phyloP scores from a whole-genome alignment of 1,140 invertebrate genomes.

The Patella vulgata region DNA sequence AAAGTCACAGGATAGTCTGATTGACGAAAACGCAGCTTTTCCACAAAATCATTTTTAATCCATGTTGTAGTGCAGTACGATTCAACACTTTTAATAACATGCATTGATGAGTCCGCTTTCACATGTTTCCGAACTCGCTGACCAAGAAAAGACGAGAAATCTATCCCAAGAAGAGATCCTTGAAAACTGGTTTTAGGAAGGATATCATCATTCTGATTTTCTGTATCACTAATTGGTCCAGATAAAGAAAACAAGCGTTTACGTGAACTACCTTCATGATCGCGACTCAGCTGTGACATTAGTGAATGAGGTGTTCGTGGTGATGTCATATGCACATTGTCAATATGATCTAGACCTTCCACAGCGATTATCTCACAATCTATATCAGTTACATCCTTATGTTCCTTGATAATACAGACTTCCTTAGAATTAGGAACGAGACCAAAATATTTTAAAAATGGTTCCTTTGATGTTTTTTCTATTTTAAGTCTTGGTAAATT shows the following conservation, averaged over 20 bases:
- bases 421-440: conserved; percentile 17
- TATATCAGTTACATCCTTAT: conserved; percentile 37
- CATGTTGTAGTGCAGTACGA: conserved; percentile 36
- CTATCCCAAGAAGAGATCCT: conserved; percentile 42
- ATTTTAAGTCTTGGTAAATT: too few species aligned
- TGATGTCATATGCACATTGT: conserved; percentile 14
- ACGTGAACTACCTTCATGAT: conserved; percentile 20
- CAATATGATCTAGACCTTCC: conserved; percentile 19
- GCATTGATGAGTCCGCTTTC: conserved; percentile 35
- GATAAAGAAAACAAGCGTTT: conserved; percentile 32
- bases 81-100: conserved; percentile 38
- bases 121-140: conserved; percentile 47
- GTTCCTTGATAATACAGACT: conserved; percentile 24
- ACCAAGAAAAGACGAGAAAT: conserved; percentile 44
- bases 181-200: conserved; percentile 19
- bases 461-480: not conserved
- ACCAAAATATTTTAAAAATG: conserved; percentile 18
- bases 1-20: conserved; percentile 43
- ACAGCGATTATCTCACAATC: conserved; percentile 54
- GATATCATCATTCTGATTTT: conserved; percentile 17
- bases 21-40: conserved; percentile 39
- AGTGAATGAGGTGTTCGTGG: conserved; percentile 46
- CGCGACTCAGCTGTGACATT: conserved; percentile 51
- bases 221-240: conserved; percentile 33
- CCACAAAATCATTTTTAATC: conserved; percentile 38